phyloP scores from a whole-genome alignment of 1,140 invertebrate species.

The Drosophila persimilis region DNA sequence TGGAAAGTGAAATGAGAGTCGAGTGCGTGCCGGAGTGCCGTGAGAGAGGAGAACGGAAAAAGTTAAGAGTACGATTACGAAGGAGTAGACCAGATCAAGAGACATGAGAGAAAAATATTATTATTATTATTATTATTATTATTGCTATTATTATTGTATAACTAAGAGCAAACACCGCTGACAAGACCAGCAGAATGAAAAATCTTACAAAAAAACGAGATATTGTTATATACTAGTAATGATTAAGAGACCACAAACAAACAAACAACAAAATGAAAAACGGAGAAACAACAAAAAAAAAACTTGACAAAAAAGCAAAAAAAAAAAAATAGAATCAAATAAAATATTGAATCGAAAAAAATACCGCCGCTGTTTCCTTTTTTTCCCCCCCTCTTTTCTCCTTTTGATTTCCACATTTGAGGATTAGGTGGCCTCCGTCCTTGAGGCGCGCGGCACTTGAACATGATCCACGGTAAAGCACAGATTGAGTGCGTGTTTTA shows the following conservation, averaged over 20 bases:
- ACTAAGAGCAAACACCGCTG: slow-evolving; percentile 81
- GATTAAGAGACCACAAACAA: slow-evolving; percentile 74
- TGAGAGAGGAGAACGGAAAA: slow-evolving; percentile 52
- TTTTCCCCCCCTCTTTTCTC: too few species aligned
- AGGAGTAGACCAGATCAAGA: slow-evolving; percentile 76
- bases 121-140: slow-evolving; percentile 66
- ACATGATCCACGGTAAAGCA: slow-evolving; percentile 31
- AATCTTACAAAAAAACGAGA: slow-evolving; percentile 81
- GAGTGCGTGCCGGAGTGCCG: slow-evolving; percentile 3
- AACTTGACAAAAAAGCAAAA: slow-evolving; percentile 73
- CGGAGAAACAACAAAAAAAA: slow-evolving; percentile 71
- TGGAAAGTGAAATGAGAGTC: slow-evolving; percentile 15
- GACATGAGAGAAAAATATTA: slow-evolving; percentile 77
- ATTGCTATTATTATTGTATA: slow-evolving; percentile 72
- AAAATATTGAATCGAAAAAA: slow-evolving; percentile 81
- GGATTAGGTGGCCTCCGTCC: too few species aligned
- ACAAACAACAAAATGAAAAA: slow-evolving; percentile 63
- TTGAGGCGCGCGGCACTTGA: slow-evolving; percentile 1
- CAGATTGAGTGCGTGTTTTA: not conserved
- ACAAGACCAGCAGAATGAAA: slow-evolving; percentile 82
- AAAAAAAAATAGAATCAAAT: slow-evolving; percentile 81
- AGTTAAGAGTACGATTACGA: slow-evolving; percentile 4
- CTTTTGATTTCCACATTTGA: slow-evolving; percentile 12
- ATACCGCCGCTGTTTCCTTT: slow-evolving; percentile 4
- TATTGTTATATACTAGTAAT: slow-evolving; percentile 83